Evolutionary conservation across 2,888 invertebrate genomes (phyloP), one percentile per base, ranked within the genome.

Genomic region (Magallana nippona): DNA sequence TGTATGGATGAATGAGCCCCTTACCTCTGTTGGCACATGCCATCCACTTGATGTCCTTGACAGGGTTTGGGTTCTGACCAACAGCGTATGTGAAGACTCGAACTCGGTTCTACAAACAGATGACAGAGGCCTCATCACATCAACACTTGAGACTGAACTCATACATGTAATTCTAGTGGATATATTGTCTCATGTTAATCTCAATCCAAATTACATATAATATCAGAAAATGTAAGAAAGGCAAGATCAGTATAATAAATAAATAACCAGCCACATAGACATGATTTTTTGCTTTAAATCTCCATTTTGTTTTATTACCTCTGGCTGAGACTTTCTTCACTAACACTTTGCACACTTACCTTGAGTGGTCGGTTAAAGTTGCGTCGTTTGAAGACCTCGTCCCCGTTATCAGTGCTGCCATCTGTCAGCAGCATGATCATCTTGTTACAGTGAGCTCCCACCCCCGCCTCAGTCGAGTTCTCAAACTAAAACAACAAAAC

Each of bases 391-490:
- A 95, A 91, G 44, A 95, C 93, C 2, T 94, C 94, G 83, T 94
- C 93, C 0, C 95, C 95, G 91, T 94, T 94, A 86, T 95, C 95
- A 19, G 95, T 95, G 17, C 95, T 95, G 2, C 95, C 95, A 90
- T 95, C 95, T 27, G 95, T 95, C 88, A 95, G 94, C 79, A 95
- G 90, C 94, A 95, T 95, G 63, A 95, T 94, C 79, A 95, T 93
- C 86, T 94, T 94, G 92, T 95, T 95, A 87, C 95, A 95, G 80
- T 94, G 94, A 2, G 95, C 93, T 5, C 95, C 95, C 22, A 88
- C 85, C 10, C 89, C 89, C 3, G 91, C 91, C 82, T 91, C 90
- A 1, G 88, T 83, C 55, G 91, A 86, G 32, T 90, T 87, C 56
- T 83, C 81, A 81, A 88, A 90, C 89, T 88, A 56, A 17, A 81